Conservation (phyloP, 2,113 vertebrate genomes). For the Scopus umbretta region DNA sequence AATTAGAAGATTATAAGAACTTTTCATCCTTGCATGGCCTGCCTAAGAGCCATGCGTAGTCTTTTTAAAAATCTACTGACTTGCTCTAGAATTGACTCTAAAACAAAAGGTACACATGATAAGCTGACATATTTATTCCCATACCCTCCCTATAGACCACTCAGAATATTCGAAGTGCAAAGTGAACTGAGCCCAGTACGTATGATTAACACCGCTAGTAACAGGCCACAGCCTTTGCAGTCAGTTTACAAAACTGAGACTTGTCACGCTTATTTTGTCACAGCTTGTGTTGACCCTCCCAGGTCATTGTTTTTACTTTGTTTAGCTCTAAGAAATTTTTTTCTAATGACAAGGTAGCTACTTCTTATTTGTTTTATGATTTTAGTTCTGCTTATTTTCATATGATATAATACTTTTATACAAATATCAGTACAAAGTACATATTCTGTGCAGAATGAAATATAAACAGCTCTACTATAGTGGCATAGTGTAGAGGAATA, state of each 20-base stretch:
- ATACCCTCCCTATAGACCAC: background rate
- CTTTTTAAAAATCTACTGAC: background rate
- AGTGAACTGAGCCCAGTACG: background rate
- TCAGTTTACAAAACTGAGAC: background rate
- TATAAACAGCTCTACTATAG: background rate
- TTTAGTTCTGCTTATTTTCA: background rate
- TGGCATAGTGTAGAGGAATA: background rate
- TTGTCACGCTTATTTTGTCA: background rate
- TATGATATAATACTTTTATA: background rate
- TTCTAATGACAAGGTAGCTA: background rate
- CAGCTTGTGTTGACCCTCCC: background rate
- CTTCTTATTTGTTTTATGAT: background rate
- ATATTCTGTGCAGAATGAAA: background rate
- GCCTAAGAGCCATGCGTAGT: background rate
- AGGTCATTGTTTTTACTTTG: background rate
- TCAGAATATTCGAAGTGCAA: background rate
- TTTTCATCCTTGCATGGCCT: background rate
- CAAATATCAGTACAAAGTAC: background rate
- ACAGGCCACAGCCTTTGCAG: background rate
- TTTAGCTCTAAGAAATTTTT: background rate
- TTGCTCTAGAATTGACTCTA: background rate
- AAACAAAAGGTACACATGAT: background rate
- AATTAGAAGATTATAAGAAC: background rate
- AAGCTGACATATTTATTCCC: background rate
- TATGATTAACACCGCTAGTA: background rate